Base-by-base conservation (phyloP, 2,113 vertebrate genomes). In the Macrotus californicus region DNA sequence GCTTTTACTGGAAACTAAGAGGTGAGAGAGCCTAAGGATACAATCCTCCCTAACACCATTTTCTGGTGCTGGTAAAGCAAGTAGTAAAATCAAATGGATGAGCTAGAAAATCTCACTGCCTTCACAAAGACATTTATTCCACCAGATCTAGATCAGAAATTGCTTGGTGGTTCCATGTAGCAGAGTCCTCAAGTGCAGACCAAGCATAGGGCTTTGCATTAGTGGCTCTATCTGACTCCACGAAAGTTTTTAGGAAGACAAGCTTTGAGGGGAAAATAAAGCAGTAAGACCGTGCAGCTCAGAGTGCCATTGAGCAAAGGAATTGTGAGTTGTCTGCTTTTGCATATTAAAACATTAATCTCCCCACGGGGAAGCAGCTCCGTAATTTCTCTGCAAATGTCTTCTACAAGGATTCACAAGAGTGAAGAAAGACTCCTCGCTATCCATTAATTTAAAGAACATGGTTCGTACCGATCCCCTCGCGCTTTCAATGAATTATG, bases 261-360 rank as follows among this genome's bases (percentile, higher is more conserved):
- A 52, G 61, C 56, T 89, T 2, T n/a, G n/a, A 59, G 24, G 36
- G 52, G 59, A 50, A 95, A 87, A 88, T 56, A 81, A 94, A 76
- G 82, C 66, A 46, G 39, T 41, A 50, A 56, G 72, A 83, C 10
- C 76, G 7, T n/a, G 56, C 26, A 83, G 89, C 73, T 89, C 31
- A 19, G 52, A 87, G 70, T 67, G 34, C 82, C 77, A n/a, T 14
- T 22, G 50, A 76, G 75, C 61, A 95, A 95, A 97, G 91, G 75
- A 91, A 96, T 70, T 83, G 88, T 39, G 43, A 67, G 15, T 91
- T 94, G 93, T 96, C 96, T 94, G 66, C 59, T 93, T 97, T 89
- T 80, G 79, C 96, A 96, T 95, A 96, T 96, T 95, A 96, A 96
- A 96, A 48, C 95, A 97, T 97, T 96, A 94, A 96, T 97, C 96